Evolutionary conservation across 2,797 vertebrate genomes (phyloP), one percentile per base, ranked within the genome.

Genomic region (Hypotaenidia okinawae): DNA sequence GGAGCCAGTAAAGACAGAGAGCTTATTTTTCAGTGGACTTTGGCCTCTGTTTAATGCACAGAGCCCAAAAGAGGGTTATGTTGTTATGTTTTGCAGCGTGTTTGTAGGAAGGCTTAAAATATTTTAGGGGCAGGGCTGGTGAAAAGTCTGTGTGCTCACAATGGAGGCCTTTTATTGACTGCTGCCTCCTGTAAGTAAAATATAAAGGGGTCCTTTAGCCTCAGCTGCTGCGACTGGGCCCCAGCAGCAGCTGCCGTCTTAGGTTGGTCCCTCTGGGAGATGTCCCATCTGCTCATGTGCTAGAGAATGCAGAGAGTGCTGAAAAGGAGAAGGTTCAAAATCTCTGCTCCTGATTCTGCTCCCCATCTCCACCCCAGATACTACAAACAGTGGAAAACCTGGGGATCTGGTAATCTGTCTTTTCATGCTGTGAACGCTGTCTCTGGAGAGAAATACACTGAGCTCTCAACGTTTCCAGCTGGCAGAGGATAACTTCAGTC

Each of bases 211-310:
- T 95, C 80, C 94, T 96, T 95, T 97, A 96, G 93, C 87, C 80
- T 96, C 97, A 97, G 92, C 94, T 97, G 96, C 87, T 93, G 92
- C 90, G 95, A 70, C 68, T 84, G 88, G 84, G 87, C 89, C 87
- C 62, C 12, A 2, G 74, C 92, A 97, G 94, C 97, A 98, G 94
- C 95, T 97, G 97, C 95, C 13, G 76, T 97, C 87, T 97, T 9
- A 6, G 84, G 74, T 85, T 94, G 69, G 83, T 72, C 89, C 95
- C 94, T 96, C 87, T 90, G 85, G 94, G 96, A 97, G 81, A 96
- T 86, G 82, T 68, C 70, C 97, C 96, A 97, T 98, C 97, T 98
- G 97, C 91, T 97, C 75, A 24, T 70, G 23, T 93, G 63, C 82
- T 89, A 79, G 62, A 84, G 78, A 94, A 86, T 78, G 64, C 87